phyloP scores from a whole-genome alignment of 2,888 invertebrate genomes.

The Rhingia rostrata region DNA sequence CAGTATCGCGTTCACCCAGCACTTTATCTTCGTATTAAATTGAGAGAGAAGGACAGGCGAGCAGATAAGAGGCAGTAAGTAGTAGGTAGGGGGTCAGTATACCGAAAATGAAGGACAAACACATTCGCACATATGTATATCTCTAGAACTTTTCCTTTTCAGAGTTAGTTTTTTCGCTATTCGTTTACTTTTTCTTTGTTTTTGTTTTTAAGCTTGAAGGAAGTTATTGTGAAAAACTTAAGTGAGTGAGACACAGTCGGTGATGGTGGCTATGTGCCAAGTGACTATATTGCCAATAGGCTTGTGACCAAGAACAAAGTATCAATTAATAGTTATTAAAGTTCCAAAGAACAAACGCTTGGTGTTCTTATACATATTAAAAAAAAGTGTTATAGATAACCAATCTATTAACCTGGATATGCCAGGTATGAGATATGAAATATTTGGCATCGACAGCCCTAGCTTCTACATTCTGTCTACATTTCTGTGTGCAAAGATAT shows the following conservation, averaged over 20 bases:
- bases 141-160: constrained; percentile 24
- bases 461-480: no score
- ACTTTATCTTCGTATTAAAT: constrained; percentile 62
- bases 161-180: not conserved
- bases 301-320: no score
- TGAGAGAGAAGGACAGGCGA: constrained; percentile 45
- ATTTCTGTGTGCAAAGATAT: no score
- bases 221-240: not conserved
- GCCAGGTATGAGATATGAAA: no score
- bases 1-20: constrained; percentile 37
- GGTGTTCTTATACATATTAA: no score
- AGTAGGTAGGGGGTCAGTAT: constrained; percentile 44
- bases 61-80: constrained; percentile 34
- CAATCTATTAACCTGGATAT: no score
- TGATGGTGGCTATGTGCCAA: constrained; percentile 13
- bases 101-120: constrained; percentile 50
- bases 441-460: no score
- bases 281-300: no score
- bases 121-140: constrained; percentile 29
- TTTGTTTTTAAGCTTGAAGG: constrained; percentile 15
- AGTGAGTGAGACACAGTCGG: constrained; percentile 28
- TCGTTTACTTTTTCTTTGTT: constrained; percentile 17
- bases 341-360: no score
- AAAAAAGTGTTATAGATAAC: no score
- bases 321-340: no score